phyloP scores from a whole-genome alignment of 2,888 invertebrate genomes.

The Bibio marci region DNA sequence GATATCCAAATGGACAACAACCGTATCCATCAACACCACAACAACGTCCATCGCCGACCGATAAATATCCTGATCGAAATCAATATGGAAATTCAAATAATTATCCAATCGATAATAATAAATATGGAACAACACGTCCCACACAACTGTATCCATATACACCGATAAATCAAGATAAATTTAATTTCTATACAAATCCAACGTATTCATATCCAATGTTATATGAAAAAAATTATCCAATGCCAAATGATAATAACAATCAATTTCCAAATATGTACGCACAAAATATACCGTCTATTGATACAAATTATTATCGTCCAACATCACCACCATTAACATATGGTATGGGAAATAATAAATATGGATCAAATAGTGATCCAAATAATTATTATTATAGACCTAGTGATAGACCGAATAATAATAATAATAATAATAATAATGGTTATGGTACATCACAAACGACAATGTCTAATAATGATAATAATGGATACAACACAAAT shows the following conservation, averaged over 20 bases:
- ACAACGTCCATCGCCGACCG: conserved; percentile 6
- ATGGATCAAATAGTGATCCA: neutral
- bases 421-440: neutral
- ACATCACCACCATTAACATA: conserved; percentile 12
- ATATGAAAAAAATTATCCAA: conserved; percentile 27
- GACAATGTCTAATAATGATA: neutral
- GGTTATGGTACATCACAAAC: neutral
- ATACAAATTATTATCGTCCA: conserved; percentile 16
- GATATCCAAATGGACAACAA: conserved; percentile 5
- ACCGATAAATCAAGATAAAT: conserved; percentile 15
- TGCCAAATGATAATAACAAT: conserved; percentile 22
- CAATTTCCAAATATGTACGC: conserved; percentile 27
- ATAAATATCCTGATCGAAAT: conserved; percentile 11
- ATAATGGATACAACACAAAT: neutral
- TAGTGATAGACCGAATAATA: no score
- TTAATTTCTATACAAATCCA: conserved; percentile 25
- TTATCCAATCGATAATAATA: neutral
- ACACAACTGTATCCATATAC: neutral
- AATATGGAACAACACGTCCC: neutral
- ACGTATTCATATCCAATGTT: conserved; percentile 26
- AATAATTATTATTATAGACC: no score
- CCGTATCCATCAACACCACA: conserved; percentile 2
- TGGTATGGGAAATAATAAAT: neutral
- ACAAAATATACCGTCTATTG: conserved; percentile 24
- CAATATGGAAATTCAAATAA: conserved; percentile 6